phyloP scores from a whole-genome alignment of 2,113 vertebrate species.

The Grus americana region DNA sequence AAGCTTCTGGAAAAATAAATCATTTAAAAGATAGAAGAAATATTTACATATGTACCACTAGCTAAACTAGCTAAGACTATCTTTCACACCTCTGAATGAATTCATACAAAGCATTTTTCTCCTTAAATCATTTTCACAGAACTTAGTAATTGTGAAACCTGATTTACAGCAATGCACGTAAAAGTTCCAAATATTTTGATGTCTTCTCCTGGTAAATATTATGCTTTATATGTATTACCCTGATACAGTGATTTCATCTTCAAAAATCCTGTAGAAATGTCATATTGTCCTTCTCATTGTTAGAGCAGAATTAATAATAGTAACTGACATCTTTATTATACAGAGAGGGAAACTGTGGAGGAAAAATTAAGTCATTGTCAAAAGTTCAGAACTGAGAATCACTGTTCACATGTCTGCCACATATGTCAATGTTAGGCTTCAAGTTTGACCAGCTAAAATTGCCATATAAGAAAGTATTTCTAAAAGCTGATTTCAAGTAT shows the following conservation, averaged over 20 bases:
- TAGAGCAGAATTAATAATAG: neutral
- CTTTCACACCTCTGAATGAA: neutral
- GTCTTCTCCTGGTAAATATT: neutral
- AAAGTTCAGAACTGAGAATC: neutral
- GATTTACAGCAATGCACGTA: neutral
- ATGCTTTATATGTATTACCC: neutral
- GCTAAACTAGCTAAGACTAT: neutral
- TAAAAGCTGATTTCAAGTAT: neutral
- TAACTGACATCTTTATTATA: neutral
- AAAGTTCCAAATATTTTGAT: neutral
- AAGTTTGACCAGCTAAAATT: neutral
- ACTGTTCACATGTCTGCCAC: neutral
- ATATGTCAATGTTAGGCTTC: neutral
- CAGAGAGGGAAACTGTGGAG: neutral
- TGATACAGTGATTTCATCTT: neutral
- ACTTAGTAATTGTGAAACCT: neutral
- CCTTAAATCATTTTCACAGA: neutral
- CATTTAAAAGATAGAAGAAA: neutral
- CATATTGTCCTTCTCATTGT: neutral
- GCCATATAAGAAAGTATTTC: neutral
- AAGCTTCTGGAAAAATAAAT: conserved; percentile 25
- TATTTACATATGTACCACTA: neutral
- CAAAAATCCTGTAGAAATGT: neutral
- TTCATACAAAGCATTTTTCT: neutral
- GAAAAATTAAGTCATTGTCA: neutral